phyloP scores from a whole-genome alignment of 2,797 vertebrate genomes.

The Rhinophrynus dorsalis region DNA sequence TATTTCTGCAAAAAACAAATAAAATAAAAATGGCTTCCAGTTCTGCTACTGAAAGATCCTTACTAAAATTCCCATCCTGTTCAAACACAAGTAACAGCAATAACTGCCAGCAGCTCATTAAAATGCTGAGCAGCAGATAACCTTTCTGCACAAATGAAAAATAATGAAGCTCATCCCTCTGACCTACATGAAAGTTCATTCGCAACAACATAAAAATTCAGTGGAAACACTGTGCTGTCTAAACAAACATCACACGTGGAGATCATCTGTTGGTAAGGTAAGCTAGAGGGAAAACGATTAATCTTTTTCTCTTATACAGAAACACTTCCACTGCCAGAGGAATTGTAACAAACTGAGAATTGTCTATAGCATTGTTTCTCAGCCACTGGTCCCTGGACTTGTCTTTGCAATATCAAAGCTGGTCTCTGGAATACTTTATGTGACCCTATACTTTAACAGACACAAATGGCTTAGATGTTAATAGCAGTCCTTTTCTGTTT shows the following conservation, averaged over 20 bases:
- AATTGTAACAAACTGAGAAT: too few relatives aligned
- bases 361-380: too few relatives aligned
- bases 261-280: neutral
- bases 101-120: slow-evolving; percentile 24
- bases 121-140: slow-evolving; percentile 13
- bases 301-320: too few relatives aligned
- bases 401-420: too few relatives aligned
- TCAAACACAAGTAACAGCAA: neutral
- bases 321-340: too few relatives aligned
- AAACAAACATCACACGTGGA: neutral
- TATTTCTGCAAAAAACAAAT: too few relatives aligned
- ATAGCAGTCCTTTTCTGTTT: too few relatives aligned
- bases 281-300: neutral
- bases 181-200: slow-evolving; percentile 7
- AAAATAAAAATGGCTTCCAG: too few relatives aligned
- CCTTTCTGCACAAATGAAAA: slow-evolving; percentile 11
- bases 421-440: too few relatives aligned
- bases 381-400: too few relatives aligned
- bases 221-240: neutral
- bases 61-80: neutral
- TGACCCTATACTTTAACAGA: too few relatives aligned
- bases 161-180: slow-evolving; percentile 17
- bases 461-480: too few relatives aligned
- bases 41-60: neutral
- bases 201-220: neutral